Base-by-base conservation (phyloP, 2,888 invertebrate species). In the Drosophila sordidula region DNA sequence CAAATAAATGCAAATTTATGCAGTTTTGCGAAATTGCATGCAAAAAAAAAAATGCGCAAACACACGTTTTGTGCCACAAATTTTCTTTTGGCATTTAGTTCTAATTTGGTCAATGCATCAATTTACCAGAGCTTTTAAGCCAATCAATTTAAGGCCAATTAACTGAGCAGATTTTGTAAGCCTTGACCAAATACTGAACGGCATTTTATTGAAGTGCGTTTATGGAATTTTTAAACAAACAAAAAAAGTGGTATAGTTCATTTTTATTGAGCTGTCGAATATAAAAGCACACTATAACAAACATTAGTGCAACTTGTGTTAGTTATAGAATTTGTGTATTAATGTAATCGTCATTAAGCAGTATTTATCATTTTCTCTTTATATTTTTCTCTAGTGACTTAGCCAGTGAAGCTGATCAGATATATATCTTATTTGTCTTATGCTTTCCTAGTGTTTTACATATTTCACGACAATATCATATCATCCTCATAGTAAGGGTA, bases 181-280 rank as follows among this genome's bases (percentile, higher is more conserved):
- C 83, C 83, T 83, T 83, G 83, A 52, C 71, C 72, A 73, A 67
- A 68, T 54, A 57, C 65, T 57, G 59, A 65, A 59, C 61, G 52
- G 62, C 71, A 68, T 80, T 85, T 80, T 72, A 57, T 70, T 52
- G 73, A 75, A 75, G 67, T 75, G 78, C 80, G 86, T 78, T 76
- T 76, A 57, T 62, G 67, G 83, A 75, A 83, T 86, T 61, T 52
- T 52, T 47, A 75, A 79, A 14, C 44, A 62, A 70, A 56, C 32
- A 29, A 45, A 50, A 46, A 57, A 14, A 9, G 1, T 6, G 8
- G 41, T 0, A 6, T 11, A 22, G 2, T 36, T 26, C n/a, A 41
- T 3, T 6, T 4, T 2, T 25, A 16, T 0, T 1, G 36, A 41
- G 6, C 4, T 25, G 16, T 2, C 16, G 8, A 46, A 6, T 3